phyloP scores from a whole-genome alignment of 2,797 vertebrate species.

The Gymnopithys bicolor region DNA sequence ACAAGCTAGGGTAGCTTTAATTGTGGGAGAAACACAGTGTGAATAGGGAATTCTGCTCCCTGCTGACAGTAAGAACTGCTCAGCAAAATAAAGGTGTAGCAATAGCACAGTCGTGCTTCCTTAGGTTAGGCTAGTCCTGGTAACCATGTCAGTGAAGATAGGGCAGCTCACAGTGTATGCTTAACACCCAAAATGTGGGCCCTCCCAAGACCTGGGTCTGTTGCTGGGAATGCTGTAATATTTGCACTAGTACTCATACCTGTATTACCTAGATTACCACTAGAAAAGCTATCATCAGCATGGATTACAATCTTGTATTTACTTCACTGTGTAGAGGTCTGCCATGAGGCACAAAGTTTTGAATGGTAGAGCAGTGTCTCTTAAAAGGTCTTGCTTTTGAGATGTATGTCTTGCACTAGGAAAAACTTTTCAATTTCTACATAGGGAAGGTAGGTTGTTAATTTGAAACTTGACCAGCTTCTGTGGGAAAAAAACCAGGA shows the following conservation, averaged over 20 bases:
- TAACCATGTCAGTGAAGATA: neutral
- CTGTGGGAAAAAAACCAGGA: neutral
- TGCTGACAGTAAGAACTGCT: neutral
- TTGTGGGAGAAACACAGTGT: neutral
- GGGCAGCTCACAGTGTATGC: neutral
- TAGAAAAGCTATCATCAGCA: neutral
- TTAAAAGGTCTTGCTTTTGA: neutral
- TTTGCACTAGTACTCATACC: neutral
- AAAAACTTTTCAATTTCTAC: neutral
- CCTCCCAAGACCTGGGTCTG: neutral
- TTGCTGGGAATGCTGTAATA: neutral
- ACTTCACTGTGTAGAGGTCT: neutral
- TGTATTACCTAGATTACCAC: neutral
- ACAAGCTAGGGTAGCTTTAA: neutral
- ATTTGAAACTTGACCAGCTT: neutral
- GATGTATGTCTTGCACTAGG: neutral
- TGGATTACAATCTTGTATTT: neutral
- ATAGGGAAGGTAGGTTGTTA: neutral
- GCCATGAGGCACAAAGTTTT: neutral
- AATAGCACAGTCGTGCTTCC: neutral
- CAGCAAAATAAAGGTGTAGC: neutral
- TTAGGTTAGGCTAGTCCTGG: neutral
- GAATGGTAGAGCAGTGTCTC: neutral
- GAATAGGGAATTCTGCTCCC: neutral
- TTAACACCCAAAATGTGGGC: neutral